Evolutionary conservation across 2,797 vertebrate species (phyloP).

Genomic region (Aldrovandia affinis): DNA sequence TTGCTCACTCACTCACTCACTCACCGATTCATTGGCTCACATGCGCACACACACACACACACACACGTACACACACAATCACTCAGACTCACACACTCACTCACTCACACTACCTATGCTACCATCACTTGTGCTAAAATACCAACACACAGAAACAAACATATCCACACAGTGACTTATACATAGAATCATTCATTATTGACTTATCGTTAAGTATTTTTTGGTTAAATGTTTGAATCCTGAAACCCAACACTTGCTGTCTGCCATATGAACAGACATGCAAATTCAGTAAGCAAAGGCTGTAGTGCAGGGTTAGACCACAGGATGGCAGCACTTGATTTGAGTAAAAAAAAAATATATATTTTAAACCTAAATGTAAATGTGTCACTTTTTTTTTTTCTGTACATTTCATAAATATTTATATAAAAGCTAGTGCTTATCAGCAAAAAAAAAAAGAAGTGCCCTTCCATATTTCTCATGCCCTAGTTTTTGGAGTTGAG

Average conservation of each 20-base stretch:
- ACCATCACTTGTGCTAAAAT: background rate
- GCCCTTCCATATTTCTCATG: background rate
- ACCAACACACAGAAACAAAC: background rate
- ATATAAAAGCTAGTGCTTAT: background rate
- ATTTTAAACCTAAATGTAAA: too few species aligned
- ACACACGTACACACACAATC: background rate
- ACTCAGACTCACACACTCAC: background rate
- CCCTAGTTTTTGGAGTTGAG: background rate
- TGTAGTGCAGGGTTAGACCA: background rate
- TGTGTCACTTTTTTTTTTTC: background rate
- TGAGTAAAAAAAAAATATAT: too few species aligned
- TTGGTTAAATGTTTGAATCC: too few species aligned
- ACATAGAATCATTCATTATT: too few species aligned
- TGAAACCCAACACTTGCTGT: background rate
- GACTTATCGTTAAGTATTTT: too few species aligned
- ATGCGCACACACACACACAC: background rate
- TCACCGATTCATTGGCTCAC: background rate
- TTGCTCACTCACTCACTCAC: background rate
- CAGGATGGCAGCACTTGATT: constrained; percentile 14
- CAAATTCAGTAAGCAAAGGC: background rate
- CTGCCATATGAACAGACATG: constrained; percentile 17
- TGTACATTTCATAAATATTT: constrained; percentile 1
- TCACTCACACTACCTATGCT: background rate
- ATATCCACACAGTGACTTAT: background rate
- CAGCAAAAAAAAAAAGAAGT: background rate